phyloP scores from a whole-genome alignment of 2,113 vertebrate genomes.

The Nerophis ophidion region DNA sequence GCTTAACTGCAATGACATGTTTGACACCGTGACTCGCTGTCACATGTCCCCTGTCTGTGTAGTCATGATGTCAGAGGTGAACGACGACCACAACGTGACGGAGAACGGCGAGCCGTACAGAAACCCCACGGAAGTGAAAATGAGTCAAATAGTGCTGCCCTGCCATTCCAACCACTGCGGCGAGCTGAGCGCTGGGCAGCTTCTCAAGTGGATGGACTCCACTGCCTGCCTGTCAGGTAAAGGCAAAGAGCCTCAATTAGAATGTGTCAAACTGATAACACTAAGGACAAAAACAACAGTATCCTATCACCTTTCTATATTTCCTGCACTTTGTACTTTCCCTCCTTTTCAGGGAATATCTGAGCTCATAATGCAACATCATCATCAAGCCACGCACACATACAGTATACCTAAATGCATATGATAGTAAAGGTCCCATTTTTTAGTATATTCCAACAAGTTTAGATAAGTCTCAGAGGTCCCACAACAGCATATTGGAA shows the following conservation, averaged over 20 bases:
- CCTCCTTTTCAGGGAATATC: not conserved
- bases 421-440: no score
- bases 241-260: slow-evolving; percentile 1
- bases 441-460: no score
- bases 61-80: slow-evolving; percentile 48
- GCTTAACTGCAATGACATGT: not conserved
- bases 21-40: not conserved
- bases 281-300: not conserved
- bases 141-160: slow-evolving; percentile 94
- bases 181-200: slow-evolving; percentile 86
- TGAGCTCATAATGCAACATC: not conserved
- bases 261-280: slow-evolving; percentile 5
- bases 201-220: slow-evolving; percentile 98
- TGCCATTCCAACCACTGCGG: slow-evolving; percentile 88
- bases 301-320: not conserved
- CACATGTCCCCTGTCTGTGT: slow-evolving; percentile 1
- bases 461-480: not conserved
- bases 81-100: slow-evolving; percentile 14
- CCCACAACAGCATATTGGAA: no score
- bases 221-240: slow-evolving; percentile 91
- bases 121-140: slow-evolving; percentile 91
- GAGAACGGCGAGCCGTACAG: slow-evolving; percentile 59
- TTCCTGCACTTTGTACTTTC: slow-evolving; percentile 1
- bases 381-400: not conserved
- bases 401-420: not conserved